A percentile compares a stretch with the other conserved stretches of the same genome.
These are phyloP conservation scores for Tridacna gigas DNA, from an alignment of 2,888 invertebrate genomes.

Conservation along the genomic window DNA sequence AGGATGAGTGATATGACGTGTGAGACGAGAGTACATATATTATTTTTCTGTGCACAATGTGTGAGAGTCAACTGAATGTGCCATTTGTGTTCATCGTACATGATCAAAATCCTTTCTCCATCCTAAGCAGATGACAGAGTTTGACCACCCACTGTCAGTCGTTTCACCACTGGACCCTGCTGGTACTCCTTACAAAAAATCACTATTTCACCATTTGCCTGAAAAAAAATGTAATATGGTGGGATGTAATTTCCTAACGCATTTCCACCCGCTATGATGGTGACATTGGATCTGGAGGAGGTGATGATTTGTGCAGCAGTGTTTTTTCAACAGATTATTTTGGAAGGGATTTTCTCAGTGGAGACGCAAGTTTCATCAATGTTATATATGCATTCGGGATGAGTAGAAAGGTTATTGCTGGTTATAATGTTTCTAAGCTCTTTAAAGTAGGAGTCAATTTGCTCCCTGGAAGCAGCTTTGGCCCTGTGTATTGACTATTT, in stretches of 20 bases:
- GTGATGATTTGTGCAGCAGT: slow-evolving; percentile 16
- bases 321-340: slow-evolving; percentile 27
- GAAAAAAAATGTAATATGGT: slow-evolving; percentile 59
- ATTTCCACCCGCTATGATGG: slow-evolving; percentile 59
- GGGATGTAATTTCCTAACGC: slow-evolving; percentile 58
- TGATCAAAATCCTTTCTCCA: slow-evolving; percentile 61
- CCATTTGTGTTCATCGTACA: slow-evolving; percentile 60
- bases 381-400: slow-evolving; percentile 36
- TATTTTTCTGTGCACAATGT: slow-evolving; percentile 33
- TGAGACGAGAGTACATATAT: slow-evolving; percentile 52
- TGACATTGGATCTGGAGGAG: not conserved
- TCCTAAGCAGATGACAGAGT: slow-evolving; percentile 55
- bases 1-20: slow-evolving; percentile 47
- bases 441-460: slow-evolving; percentile 19
- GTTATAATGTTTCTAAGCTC: not conserved
- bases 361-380: slow-evolving; percentile 32
- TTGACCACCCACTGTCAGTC: slow-evolving; percentile 69
- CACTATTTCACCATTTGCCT: slow-evolving; percentile 62
- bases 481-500: slow-evolving; percentile 34
- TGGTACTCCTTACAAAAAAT: slow-evolving; percentile 54
- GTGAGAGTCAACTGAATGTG: too few species aligned
- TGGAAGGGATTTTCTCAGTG: slow-evolving; percentile 30
- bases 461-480: not conserved
- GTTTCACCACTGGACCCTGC: slow-evolving; percentile 51
- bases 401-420: not conserved